phyloP scores from a whole-genome alignment of 1,140 invertebrate species.

The Zophobas atratus region DNA sequence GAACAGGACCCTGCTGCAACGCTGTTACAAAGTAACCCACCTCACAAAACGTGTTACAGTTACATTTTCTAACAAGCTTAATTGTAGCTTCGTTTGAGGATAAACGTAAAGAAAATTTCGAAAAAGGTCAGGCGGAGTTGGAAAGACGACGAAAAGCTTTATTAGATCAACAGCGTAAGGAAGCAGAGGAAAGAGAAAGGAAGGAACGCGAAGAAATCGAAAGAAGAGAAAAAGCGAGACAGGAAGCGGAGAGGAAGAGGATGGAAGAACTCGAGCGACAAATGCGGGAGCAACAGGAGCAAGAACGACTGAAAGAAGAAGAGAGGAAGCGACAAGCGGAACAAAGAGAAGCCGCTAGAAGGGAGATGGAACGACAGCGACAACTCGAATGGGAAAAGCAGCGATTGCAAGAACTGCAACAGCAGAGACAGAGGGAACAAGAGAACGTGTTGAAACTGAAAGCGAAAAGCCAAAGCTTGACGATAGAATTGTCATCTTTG shows the following conservation, averaged over 20 bases:
- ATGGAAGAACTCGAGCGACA: conserved; percentile 81
- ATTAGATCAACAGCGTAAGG: conserved; percentile 89
- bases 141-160: conserved; percentile 91
- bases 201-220: conserved; percentile 93
- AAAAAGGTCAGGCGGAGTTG: conserved; percentile 97
- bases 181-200: conserved; percentile 88
- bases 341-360: conserved; percentile 85
- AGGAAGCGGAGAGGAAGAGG: conserved; percentile 77
- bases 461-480: conserved; percentile 89
- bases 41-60: conserved; percentile 10
- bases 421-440: conserved; percentile 89
- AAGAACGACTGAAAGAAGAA: conserved; percentile 81
- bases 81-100: conserved; percentile 93
- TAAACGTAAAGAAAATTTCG: conserved; percentile 97
- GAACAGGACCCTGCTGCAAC: conserved; percentile 73
- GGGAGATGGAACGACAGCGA: conserved; percentile 95
- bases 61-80: conserved; percentile 21
- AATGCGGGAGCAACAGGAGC: conserved; percentile 86
- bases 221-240: conserved; percentile 83
- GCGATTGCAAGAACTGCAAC: conserved; percentile 86
- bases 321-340: conserved; percentile 81
- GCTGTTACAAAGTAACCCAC: conserved; percentile 72
- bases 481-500: conserved; percentile 84
- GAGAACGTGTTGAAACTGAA: conserved; percentile 92
- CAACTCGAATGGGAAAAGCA: conserved; percentile 98